A percentile compares a stretch with the other conserved stretches of the same genome.
Conservation (phyloP, 37 sponge, comb jelly and placozoan species). For the Oopsacas minuta region DNA sequence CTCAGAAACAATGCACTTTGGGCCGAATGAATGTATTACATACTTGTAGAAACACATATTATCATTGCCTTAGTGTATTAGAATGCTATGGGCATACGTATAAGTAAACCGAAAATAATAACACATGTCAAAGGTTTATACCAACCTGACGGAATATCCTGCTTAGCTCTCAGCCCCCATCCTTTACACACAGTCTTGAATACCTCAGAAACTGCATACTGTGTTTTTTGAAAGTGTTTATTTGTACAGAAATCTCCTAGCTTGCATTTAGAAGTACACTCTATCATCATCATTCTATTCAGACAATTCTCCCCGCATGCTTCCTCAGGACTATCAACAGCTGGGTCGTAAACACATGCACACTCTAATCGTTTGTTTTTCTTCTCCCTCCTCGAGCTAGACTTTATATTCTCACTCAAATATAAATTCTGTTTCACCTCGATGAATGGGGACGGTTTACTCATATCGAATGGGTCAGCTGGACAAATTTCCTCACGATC, state of each 20-base stretch:
- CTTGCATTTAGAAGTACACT: slow-evolving; percentile 39
- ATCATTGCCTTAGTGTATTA: too few species aligned
- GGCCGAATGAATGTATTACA: too few species aligned
- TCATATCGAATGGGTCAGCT: slow-evolving; percentile 32
- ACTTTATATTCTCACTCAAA: slow-evolving; percentile 36
- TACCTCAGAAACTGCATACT: slow-evolving; percentile 63
- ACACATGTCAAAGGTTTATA: neutral
- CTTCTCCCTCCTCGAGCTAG: slow-evolving; percentile 44
- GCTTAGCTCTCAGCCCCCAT: slow-evolving; percentile 65
- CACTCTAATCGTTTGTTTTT: slow-evolving; percentile 83
- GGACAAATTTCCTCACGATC: slow-evolving; percentile 25
- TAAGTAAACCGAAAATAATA: slow-evolving; percentile 2
- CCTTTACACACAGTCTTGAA: slow-evolving; percentile 87
- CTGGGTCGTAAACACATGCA: slow-evolving; percentile 78
- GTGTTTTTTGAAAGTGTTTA: slow-evolving; percentile 30
- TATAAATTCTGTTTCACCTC: slow-evolving; percentile 75
- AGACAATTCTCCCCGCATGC: slow-evolving; percentile 88
- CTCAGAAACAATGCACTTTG: too few species aligned
- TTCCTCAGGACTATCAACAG: slow-evolving; percentile 52
- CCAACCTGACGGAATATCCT: slow-evolving; percentile 28
- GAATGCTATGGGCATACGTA: too few species aligned
- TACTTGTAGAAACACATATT: too few species aligned
- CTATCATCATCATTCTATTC: slow-evolving; percentile 88
- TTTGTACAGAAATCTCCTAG: neutral
- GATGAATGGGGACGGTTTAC: slow-evolving; percentile 56